Percentiles rank a stretch among this genome's conserved stretches.
Conservation (phyloP, 1,140 invertebrate species). For the Drosophila simulans region DNA sequence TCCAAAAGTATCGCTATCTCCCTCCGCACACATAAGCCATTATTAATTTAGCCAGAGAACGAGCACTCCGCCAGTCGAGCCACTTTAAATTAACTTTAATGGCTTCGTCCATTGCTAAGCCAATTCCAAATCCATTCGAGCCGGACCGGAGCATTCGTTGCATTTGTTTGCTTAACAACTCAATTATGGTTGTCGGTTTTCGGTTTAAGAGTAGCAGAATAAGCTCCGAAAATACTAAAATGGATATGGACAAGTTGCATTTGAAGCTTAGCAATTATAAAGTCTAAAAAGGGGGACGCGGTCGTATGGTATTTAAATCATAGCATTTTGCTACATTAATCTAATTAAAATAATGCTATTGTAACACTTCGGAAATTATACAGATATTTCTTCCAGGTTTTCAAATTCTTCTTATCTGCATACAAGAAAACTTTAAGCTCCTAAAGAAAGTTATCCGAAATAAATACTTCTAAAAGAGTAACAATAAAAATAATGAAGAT, state of each 20-base stretch:
- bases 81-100: slow-evolving; percentile 78
- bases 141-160: slow-evolving; percentile 29
- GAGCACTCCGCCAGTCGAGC: slow-evolving; percentile 28
- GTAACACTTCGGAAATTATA: too few relatives aligned
- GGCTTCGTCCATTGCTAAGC: slow-evolving; percentile 46
- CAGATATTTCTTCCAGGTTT: too few relatives aligned
- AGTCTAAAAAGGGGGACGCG: neutral
- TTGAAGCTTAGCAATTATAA: neutral
- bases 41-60: slow-evolving; percentile 72
- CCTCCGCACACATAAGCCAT: slow-evolving; percentile 57
- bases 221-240: neutral
- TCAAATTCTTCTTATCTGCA: neutral
- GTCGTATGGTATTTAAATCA: too few relatives aligned
- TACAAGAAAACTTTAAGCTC: neutral
- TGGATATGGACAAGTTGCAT: neutral
- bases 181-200: slow-evolving; percentile 61
- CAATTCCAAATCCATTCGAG: slow-evolving; percentile 61
- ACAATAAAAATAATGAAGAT: slow-evolving; percentile 71
- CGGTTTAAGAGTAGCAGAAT: neutral
- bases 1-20: slow-evolving; percentile 12
- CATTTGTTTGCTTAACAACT: slow-evolving; percentile 74
- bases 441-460: neutral
- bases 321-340: neutral
- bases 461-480: slow-evolving; percentile 30
- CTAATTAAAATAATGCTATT: neutral